Percentiles rank a stretch among this genome's conserved stretches.
Conservation (phyloP, 1,140 invertebrate species). For the Helicoverpa zea region DNA sequence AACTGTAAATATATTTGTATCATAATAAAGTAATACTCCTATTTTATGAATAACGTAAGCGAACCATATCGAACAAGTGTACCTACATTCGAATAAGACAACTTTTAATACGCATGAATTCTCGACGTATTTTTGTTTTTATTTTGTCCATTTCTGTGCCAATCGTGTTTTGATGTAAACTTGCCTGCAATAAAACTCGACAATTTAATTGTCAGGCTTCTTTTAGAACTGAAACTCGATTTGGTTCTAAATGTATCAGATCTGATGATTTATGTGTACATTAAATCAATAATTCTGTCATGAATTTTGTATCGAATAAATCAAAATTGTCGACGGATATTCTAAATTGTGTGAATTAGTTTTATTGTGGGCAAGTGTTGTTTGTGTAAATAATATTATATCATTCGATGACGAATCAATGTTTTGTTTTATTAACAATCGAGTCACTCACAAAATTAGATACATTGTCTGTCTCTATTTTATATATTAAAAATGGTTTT, state of each 20-base stretch:
- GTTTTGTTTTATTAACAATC: slow-evolving; percentile 49
- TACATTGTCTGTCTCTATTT: slow-evolving; percentile 39
- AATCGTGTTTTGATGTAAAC: slow-evolving; percentile 64
- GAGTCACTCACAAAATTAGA: slow-evolving; percentile 49
- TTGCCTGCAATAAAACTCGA: slow-evolving; percentile 48
- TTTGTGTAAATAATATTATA: slow-evolving; percentile 68
- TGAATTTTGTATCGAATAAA: background rate
- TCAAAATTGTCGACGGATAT: slow-evolving; percentile 5
- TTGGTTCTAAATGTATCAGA: slow-evolving; percentile 49
- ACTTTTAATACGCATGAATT: slow-evolving; percentile 51
- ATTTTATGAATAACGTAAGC: slow-evolving; percentile 70
- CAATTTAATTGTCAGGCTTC: background rate
- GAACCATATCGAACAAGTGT: slow-evolving; percentile 82
- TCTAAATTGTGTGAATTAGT: slow-evolving; percentile 12
- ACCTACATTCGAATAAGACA: slow-evolving; percentile 70
- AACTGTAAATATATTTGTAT: slow-evolving; percentile 83
- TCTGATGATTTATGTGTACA: slow-evolving; percentile 6
- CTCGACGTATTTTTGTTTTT: slow-evolving; percentile 60
- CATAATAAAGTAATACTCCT: slow-evolving; percentile 75
- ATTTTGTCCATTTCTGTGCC: slow-evolving; percentile 57
- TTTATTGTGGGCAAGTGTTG: slow-evolving; percentile 49
- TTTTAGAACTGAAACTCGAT: slow-evolving; percentile 8
- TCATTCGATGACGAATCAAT: slow-evolving; percentile 45
- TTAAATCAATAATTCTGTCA: background rate
- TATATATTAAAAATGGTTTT: slow-evolving; percentile 50